A percentile compares a stretch with the other conserved stretches of the same genome.
Conservation (phyloP, 2,797 vertebrate species). For the Coranthus polyacanthus region DNA sequence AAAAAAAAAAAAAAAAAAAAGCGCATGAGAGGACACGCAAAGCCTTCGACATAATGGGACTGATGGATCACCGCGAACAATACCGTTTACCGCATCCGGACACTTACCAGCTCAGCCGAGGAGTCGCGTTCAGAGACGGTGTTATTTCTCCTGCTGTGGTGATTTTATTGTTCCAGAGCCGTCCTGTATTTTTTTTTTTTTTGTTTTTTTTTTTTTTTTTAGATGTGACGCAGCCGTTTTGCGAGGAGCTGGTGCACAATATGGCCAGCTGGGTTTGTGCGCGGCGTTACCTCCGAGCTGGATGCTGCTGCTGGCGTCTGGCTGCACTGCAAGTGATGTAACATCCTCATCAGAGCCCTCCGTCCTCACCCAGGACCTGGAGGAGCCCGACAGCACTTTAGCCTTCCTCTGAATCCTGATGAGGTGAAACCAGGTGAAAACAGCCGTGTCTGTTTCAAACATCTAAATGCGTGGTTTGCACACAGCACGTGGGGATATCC, state of each 20-base stretch:
- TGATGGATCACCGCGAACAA: slow-evolving; percentile 13
- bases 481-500: too few relatives aligned
- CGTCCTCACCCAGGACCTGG: slow-evolving; percentile 2
- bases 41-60: slow-evolving; percentile 32
- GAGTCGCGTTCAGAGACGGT: slow-evolving; percentile 3
- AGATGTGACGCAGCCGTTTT: slow-evolving; percentile 83
- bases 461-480: too few relatives aligned
- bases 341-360: slow-evolving; percentile 48
- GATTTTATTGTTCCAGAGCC: slow-evolving; percentile 19
- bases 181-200: slow-evolving; percentile 16
- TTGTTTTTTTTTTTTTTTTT: not conserved
- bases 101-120: slow-evolving; percentile 64
- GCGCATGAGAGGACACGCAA: slow-evolving; percentile 40
- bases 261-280: slow-evolving; percentile 69
- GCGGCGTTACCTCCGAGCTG: slow-evolving; percentile 58
- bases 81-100: slow-evolving; percentile 8
- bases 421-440: not conserved
- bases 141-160: slow-evolving; percentile 17
- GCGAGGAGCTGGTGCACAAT: slow-evolving; percentile 73
- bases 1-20: slow-evolving; percentile 26
- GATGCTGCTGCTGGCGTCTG: slow-evolving; percentile 75
- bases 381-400: slow-evolving; percentile 1
- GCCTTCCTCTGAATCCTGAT: not conserved
- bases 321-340: slow-evolving; percentile 77
- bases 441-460: too few relatives aligned